Evolutionary conservation across 2,113 vertebrate species (phyloP).

Genomic region (Callithrix jacchus): DNA sequence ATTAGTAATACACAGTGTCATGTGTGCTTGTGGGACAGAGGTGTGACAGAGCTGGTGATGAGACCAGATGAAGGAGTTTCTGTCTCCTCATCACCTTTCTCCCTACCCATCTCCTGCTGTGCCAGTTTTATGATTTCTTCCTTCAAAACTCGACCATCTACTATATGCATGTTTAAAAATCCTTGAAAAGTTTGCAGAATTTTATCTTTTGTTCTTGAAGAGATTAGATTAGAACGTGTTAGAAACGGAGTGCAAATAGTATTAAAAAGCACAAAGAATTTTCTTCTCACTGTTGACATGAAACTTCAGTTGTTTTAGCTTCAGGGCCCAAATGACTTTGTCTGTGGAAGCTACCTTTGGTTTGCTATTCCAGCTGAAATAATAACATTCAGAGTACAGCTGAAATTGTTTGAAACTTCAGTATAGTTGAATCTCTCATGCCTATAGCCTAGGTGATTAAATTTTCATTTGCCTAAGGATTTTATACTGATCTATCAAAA

Average conservation of each 20-base stretch:
- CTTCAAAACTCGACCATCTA: background rate
- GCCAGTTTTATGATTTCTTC: background rate
- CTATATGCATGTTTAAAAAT: background rate
- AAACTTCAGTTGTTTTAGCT: slow-evolving; percentile 11
- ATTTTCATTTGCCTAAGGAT: background rate
- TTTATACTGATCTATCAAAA: background rate
- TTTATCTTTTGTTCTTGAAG: background rate
- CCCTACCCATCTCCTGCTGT: background rate
- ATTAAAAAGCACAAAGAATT: slow-evolving; percentile 16
- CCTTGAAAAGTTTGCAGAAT: background rate
- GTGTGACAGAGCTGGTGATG: background rate
- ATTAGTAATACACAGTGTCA: background rate
- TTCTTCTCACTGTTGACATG: background rate
- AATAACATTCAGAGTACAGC: background rate
- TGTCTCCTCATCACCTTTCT: background rate
- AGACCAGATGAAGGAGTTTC: background rate
- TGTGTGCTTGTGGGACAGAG: background rate
- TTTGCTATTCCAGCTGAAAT: slow-evolving; percentile 9
- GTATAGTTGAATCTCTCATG: background rate
- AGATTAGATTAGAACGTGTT: background rate
- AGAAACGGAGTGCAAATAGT: background rate
- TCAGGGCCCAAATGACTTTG: background rate
- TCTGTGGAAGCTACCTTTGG: background rate
- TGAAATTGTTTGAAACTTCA: slow-evolving; percentile 18
- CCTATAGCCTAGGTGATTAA: background rate